Evolutionary conservation across 2,888 invertebrate genomes (phyloP), one percentile per base, ranked within the genome.

Genomic region (Panopea generosa): DNA sequence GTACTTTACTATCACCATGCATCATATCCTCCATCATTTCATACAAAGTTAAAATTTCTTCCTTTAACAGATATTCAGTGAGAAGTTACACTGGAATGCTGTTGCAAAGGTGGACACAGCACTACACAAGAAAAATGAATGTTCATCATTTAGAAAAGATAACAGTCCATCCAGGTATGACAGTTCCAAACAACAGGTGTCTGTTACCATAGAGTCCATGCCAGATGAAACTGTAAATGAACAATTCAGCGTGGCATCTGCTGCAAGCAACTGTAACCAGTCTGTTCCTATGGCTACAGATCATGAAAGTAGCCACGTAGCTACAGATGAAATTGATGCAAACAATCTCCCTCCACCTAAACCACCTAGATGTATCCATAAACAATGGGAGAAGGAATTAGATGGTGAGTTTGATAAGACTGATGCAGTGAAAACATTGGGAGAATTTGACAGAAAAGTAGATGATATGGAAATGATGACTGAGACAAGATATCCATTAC

Each of bases 61-160:
- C 4, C 33, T 11, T 11, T 11, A 4, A 33, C 62, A 77, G 77
- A 69, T 74, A 55, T 57, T 59, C 24, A 63, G 53, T 60, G 61
- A 70, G 26, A 74, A 63, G 47, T 49, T 77, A n/a, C 62, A 59
- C 29, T 77, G 77, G 77, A 69, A 60, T 16, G 70, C 60, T 6
- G 60, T 62, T 33, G 59, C 68, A 2, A 68, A 68, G 22, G 68
- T 66, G 11, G 56, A 66, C 27, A 66, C 66, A 45, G 38, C 43
- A 24, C 33, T 68, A 20, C 56, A 62, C 11, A 63, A 56, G 16
- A 70, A 27, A 56, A 26, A 18, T 43, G 27, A 63, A 11, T 56
- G 40, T n/a, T 40, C 29, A 38, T 14, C 11, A 18, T 20, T 16
- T 27, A 22, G 56, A 57, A 27, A 6, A 20, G 20, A 20, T 29